Conservation (phyloP, 2,113 vertebrate genomes). For the Struthidea cinerea region DNA sequence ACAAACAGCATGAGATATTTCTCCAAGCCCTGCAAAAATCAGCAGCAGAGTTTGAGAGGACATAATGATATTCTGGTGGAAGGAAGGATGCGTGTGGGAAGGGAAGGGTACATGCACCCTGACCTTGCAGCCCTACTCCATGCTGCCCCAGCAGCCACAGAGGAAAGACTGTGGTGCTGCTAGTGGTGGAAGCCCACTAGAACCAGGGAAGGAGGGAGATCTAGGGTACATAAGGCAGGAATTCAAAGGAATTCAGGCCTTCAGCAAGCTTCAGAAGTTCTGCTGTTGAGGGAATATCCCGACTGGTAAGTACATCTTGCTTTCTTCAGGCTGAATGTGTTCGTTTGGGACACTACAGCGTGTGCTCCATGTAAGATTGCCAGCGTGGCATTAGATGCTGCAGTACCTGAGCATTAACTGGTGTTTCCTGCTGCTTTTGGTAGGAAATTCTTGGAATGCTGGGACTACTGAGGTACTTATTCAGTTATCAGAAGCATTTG, state of each 20-base stretch:
- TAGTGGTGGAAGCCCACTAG: not conserved
- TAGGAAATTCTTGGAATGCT: conserved; percentile 56
- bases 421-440: not conserved
- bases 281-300: not conserved
- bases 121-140: not conserved
- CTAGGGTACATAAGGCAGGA: not conserved
- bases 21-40: not conserved
- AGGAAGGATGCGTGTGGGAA: rapidly evolving
- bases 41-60: not conserved
- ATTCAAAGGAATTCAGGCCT: not conserved
- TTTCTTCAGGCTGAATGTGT: not conserved
- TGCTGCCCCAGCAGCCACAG: not conserved
- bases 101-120: rapidly evolving
- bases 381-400: not conserved
- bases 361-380: not conserved
- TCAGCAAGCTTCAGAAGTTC: not conserved
- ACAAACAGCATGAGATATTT: not conserved
- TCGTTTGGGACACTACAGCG: rapidly evolving
- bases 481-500: conserved; percentile 44
- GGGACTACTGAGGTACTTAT: conserved; percentile 28
- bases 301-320: not conserved
- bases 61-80: not conserved
- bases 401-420: not conserved
- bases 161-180: not conserved
- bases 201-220: not conserved